phyloP scores from a whole-genome alignment of 2,888 invertebrate species.

The Conops quadrifasciatus region DNA sequence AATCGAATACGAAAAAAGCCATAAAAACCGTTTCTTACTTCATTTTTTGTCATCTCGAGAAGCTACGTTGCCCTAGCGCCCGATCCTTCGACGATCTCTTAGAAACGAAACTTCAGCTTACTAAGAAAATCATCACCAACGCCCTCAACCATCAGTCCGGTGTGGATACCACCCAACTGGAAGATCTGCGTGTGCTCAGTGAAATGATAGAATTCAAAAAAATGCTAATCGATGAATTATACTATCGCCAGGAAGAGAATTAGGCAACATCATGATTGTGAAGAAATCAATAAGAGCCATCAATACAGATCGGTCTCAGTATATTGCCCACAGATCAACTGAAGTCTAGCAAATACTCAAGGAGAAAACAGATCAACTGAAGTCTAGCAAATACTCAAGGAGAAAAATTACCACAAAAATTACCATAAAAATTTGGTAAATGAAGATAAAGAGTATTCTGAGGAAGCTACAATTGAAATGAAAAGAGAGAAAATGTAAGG shows the following conservation, averaged over 20 bases:
- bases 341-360: no score
- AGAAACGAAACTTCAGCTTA: conserved; percentile 7
- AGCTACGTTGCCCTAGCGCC: not conserved
- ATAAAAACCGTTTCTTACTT: not conserved
- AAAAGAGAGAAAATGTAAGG: no score
- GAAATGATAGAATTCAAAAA: conserved; percentile 20
- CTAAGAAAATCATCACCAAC: not conserved
- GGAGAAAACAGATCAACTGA: no score
- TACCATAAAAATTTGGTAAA: no score
- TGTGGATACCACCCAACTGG: not conserved
- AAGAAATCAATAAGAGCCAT: no score
- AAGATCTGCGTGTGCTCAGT: conserved; percentile 10
- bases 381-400: no score
- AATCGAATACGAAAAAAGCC: not conserved
- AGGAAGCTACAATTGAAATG: no score
- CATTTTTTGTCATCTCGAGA: not conserved
- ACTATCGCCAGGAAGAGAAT: not conserved
- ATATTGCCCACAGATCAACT: no score
- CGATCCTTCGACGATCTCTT: not conserved
- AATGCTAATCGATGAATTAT: not conserved
- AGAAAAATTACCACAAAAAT: no score
- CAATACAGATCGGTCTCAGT: no score
- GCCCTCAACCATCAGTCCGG: not conserved
- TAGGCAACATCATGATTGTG: not conserved
- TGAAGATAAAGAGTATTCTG: no score